These are phyloP conservation scores for Benthosema pterotum DNA, from an alignment of 2,797 vertebrate species.

Conservation along the genomic window DNA sequence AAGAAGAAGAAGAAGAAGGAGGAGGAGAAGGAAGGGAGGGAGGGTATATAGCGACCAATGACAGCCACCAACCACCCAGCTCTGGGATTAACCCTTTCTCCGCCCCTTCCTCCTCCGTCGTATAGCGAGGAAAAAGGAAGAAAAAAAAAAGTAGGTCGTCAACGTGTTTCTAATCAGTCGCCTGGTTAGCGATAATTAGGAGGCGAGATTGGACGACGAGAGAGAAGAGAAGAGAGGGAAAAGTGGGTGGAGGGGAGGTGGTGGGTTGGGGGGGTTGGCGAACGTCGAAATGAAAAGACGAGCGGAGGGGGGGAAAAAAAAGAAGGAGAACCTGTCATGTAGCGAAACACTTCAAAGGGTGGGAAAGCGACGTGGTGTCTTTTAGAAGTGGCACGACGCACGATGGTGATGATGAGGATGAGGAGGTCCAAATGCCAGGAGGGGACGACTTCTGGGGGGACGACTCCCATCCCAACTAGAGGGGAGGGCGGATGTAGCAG, in stretches of 20 bases:
- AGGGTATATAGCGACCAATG: constrained; percentile 83
- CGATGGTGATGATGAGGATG: constrained; percentile 33
- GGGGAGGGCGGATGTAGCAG: constrained; percentile 13
- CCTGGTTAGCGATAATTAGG: constrained; percentile 87
- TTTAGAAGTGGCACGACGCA: constrained; percentile 79
- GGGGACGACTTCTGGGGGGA: constrained; percentile 71
- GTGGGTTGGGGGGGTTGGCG: constrained; percentile 73
- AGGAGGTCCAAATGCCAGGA: constrained; percentile 73
- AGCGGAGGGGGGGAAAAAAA: constrained; percentile 78
- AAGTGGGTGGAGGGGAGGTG: constrained; percentile 13
- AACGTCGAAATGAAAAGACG: constrained; percentile 79
- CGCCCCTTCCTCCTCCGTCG: constrained; percentile 64
- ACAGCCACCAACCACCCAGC: constrained; percentile 76
- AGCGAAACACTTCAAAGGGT: constrained; percentile 83
- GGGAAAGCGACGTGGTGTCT: constrained; percentile 66
- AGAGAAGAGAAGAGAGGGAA: constrained; percentile 53
- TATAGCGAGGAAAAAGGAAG: neutral
- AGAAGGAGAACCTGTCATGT: constrained; percentile 83
- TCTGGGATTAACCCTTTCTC: constrained; percentile 85
- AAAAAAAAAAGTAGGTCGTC: constrained; percentile 80
- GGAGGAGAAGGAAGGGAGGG: constrained; percentile 66
- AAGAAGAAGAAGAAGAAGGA: constrained; percentile 49
- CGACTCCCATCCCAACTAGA: constrained; percentile 46
- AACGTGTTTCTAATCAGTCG: constrained; percentile 84
- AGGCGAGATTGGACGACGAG: constrained; percentile 78